Conservation (phyloP, 2,113 vertebrate species). For the Potamarius usumacintae region DNA sequence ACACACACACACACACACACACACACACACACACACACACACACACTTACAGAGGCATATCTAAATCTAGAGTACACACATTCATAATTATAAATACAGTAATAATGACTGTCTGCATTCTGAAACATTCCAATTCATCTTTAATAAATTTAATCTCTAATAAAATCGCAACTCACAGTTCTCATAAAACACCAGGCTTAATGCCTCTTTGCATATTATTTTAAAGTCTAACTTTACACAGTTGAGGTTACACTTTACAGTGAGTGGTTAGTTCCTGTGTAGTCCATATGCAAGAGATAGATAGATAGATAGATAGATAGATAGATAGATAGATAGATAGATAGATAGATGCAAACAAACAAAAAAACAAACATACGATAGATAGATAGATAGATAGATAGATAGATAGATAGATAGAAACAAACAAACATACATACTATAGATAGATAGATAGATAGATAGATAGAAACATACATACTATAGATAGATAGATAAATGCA, state of each 20-base stretch:
- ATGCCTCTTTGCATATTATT: not conserved
- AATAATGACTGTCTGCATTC: not conserved
- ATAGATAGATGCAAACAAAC: too few relatives aligned
- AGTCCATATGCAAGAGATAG: not conserved
- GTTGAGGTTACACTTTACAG: not conserved
- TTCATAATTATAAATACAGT: not conserved
- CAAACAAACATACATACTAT: too few relatives aligned
- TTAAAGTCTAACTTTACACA: not conserved
- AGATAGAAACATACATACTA: too few relatives aligned
- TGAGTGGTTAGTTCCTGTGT: not conserved
- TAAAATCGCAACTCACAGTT: not conserved
- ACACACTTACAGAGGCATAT: slow-evolving; percentile 20
- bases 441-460: too few relatives aligned
- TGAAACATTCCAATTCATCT: not conserved
- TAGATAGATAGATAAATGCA: too few relatives aligned
- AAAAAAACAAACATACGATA: too few relatives aligned
- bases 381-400: too few relatives aligned
- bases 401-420: too few relatives aligned
- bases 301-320: not conserved
- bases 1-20: slow-evolving; percentile 58
- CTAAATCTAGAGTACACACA: not conserved
- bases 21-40: slow-evolving; percentile 7
- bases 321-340: not conserved
- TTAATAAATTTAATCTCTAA: too few relatives aligned
- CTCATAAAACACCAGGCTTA: not conserved